These are phyloP conservation scores for Pogonomyrmex californicus DNA, from an alignment of 1,140 invertebrate genomes.

Conservation along the genomic window DNA sequence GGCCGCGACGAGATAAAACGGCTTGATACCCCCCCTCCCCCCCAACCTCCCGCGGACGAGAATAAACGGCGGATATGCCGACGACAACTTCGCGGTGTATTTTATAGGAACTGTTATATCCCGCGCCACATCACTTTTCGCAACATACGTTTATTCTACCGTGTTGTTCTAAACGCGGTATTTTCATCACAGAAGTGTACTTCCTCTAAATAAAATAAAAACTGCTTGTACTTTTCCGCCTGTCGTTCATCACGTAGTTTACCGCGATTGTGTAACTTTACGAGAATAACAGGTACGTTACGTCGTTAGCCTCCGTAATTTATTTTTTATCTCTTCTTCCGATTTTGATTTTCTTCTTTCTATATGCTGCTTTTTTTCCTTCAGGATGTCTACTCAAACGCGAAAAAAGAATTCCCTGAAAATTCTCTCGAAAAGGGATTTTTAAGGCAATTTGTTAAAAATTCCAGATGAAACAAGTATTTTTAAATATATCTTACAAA, in stretches of 20 bases:
- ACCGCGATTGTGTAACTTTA: constrained; percentile 3
- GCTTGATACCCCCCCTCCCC: background rate
- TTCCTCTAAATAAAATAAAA: constrained; percentile 14
- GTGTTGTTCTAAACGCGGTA: constrained; percentile 11
- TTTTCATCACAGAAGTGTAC: constrained; percentile 16
- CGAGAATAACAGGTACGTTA: background rate
- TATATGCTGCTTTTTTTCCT: background rate
- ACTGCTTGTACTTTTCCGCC: background rate
- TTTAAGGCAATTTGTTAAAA: too few species aligned
- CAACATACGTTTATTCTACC: constrained; percentile 23
- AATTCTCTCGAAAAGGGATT: too few species aligned
- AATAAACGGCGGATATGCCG: constrained; percentile 49
- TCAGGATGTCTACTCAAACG: background rate
- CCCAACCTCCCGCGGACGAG: constrained; percentile 9
- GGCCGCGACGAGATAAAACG: constrained; percentile 18
- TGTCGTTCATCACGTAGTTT: background rate
- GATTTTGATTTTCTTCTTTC: background rate
- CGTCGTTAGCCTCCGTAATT: constrained; percentile 7
- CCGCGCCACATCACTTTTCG: background rate
- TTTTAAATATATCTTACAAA: too few species aligned
- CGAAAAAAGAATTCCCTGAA: too few species aligned
- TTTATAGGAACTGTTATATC: constrained; percentile 28
- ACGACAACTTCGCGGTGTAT: constrained; percentile 41
- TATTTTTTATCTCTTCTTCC: background rate
- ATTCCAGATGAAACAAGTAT: too few species aligned